Conservation (phyloP, 2,888 invertebrate genomes). For the Apodemia zela region DNA sequence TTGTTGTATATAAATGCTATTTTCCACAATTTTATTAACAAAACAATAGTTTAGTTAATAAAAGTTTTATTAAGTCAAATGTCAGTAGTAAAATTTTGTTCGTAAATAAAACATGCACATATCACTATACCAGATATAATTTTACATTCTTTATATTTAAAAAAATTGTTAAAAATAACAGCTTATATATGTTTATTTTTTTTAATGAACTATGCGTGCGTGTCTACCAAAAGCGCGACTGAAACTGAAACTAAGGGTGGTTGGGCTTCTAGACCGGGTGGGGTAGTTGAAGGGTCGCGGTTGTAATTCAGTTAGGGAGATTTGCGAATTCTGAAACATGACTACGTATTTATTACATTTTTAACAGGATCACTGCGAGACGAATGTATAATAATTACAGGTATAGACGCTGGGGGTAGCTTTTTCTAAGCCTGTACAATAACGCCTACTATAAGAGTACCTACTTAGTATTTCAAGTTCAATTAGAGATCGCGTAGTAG, state of each 20-base stretch:
- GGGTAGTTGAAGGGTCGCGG: slow-evolving; percentile 33
- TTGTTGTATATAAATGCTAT: not conserved
- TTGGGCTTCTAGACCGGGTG: slow-evolving; percentile 37
- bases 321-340: slow-evolving; percentile 20
- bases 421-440: not conserved
- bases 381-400: not conserved
- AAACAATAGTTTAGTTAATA: no score
- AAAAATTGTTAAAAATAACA: not conserved
- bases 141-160: not conserved
- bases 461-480: not conserved
- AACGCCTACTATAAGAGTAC: no score
- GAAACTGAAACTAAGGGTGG: slow-evolving; percentile 46
- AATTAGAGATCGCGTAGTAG: not conserved
- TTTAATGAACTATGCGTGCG: slow-evolving; percentile 33
- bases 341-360: slow-evolving; percentile 6
- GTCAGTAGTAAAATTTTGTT: not conserved
- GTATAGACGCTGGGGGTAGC: not conserved
- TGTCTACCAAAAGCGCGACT: slow-evolving; percentile 35
- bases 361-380: not conserved
- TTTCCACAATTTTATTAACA: not conserved
- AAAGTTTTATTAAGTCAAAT: no score
- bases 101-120: not conserved
- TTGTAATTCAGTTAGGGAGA: slow-evolving; percentile 59
- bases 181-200: slow-evolving; percentile 20
- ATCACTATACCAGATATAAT: not conserved